phyloP scores from a whole-genome alignment of 1,140 invertebrate genomes.

The Helicoverpa armigera region DNA sequence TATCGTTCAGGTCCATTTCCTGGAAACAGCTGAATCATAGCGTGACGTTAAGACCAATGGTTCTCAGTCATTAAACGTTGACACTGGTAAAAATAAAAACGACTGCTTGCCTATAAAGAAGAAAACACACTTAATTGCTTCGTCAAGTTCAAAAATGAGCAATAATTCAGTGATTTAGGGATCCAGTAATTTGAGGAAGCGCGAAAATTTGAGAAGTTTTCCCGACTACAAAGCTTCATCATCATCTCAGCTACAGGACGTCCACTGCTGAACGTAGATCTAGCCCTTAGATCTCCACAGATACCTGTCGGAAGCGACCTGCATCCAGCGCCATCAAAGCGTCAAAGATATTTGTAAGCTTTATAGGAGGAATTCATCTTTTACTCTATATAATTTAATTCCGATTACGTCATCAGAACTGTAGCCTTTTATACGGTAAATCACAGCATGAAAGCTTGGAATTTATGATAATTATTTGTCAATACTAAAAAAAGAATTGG shows the following conservation, averaged over 20 bases:
- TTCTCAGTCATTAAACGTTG: slow-evolving; percentile 15
- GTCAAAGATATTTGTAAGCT: no score
- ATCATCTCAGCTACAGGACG: no score
- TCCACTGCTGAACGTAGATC: no score
- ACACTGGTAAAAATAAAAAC: background rate
- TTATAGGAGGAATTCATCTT: no score
- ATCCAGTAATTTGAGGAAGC: no score
- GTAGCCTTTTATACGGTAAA: background rate
- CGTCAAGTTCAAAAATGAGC: no score
- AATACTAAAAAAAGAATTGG: slow-evolving; percentile 34
- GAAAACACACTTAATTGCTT: no score
- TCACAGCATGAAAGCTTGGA: background rate
- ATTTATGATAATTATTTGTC: background rate
- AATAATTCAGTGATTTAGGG: no score
- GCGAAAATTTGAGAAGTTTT: background rate
- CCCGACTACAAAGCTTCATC: no score
- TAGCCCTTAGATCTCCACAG: no score
- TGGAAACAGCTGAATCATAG: slow-evolving; percentile 17
- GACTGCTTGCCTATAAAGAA: slow-evolving; percentile 52
- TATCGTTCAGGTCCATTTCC: background rate
- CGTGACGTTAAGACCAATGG: slow-evolving; percentile 10
- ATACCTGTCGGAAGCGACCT: no score
- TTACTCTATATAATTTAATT: background rate
- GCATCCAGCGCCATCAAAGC: no score
- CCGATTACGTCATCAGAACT: background rate